Evolutionary conservation across 2,888 invertebrate genomes (phyloP), one percentile per base, ranked within the genome.

Genomic region (Heliconius erato): DNA sequence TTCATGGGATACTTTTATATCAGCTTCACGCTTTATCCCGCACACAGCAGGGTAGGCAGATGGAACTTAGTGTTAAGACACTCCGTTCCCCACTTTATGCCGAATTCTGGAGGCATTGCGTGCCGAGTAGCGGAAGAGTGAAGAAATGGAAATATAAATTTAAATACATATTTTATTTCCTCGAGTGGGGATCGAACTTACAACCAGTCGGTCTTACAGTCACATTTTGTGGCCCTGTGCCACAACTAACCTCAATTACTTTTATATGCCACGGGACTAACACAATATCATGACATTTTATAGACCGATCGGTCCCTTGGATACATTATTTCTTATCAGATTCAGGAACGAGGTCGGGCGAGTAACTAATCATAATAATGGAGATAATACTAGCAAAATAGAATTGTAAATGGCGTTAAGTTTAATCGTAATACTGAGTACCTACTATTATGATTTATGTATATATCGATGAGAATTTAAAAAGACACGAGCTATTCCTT

Each of bases 241-340:
- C 40, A 40, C 40, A 1, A 40, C 40, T 40, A 11, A 1, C 40
- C 40, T 40, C 28, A 28, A n/a, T 23, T 26, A 65, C 11, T 74
- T 67, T 67, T 28, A n/a, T 72, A 69, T 71, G 49, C 32, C 65
- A 26, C 32, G 80, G 79, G 84, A 85, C 86, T 85, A 88, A 89
- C 82, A 86, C 85, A 84, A 71, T 80, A 59, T 35, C 88, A 82
- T 88, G 88, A 89, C 89, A 88, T 91, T 88, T 88, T 86, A 86
- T 86, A 84, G 86, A 74, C 67, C 82, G 82, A 82, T 80, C 83
- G 85, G 85, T 84, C 85, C 74, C 77, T 76, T 89, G 79, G 91
- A 91, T 92, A 92, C 89, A 92, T 92, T 92, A 92, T 92, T 91
- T 91, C 89, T 93, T 94, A 93, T 94, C 93, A 89, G 93, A 93